Evolutionary conservation across 2,888 invertebrate genomes (phyloP), one percentile per base, ranked within the genome.

Genomic region (Macrosiphum euphorbiae): DNA sequence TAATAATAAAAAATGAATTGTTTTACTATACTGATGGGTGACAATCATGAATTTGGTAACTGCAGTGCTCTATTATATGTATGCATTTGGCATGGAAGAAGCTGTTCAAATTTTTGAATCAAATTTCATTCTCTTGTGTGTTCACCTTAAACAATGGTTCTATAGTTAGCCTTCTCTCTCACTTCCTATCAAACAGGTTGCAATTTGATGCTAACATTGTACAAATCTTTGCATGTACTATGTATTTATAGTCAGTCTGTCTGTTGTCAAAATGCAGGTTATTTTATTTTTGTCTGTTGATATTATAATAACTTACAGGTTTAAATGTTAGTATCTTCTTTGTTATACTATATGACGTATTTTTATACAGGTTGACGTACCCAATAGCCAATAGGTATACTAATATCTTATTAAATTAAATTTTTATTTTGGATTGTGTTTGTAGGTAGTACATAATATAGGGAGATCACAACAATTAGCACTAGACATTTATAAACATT

Each of bases 71-170:
- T 67, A 24, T 50, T 55, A 0, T 20, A 28, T 52, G 20, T 44
- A 84, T 61, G 44, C 47, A 16, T 41, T 52, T 41, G 0, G 16
- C 41, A 3, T 5, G 4, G 52, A 47, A 50, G 67, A 91, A 91
- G 41, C 28, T 5, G 44, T 86, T 86, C 24, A 58, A 87, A n/a
- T 47, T 86, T 86, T 35, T 87, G 26, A 44, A 58, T 91, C 44
- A 3, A 86, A 61, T 91, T 58, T 92, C 47, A 87, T 35, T 44
- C 86, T 85, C 61, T n/a, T 26, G 61, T 87, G 50, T 87, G 41
- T 92, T 87, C 86, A 92, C 61, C 50, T 50, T 35, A 58, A 85
- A 58, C 11, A 41, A 84, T 16, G 4, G n/a, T 13, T 26, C 20
- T 86, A 86, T 91, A n/a, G 91, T 85, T n/a, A 86, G 41, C 44